Conservation (phyloP, 2,888 invertebrate species). For the Ophion costatus region DNA sequence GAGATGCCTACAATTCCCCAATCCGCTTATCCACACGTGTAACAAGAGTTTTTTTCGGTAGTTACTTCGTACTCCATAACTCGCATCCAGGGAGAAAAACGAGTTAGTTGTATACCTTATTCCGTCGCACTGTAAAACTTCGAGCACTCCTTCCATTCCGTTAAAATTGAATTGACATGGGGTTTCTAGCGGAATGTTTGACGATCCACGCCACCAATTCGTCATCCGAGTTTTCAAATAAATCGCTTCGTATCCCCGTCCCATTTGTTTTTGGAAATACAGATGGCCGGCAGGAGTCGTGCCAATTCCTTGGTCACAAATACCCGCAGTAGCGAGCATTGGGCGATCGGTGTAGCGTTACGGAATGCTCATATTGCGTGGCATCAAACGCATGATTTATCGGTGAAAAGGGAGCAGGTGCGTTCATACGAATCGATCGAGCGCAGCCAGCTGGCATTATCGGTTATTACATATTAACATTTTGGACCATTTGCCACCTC, state of each 20-base stretch:
- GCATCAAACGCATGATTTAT: background rate
- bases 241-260: background rate
- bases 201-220: conserved; percentile 16
- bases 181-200: background rate
- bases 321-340: background rate
- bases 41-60: conserved; percentile 24
- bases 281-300: background rate
- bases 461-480: background rate
- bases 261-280: background rate
- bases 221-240: conserved; percentile 12
- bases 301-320: conserved; percentile 7
- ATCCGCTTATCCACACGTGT: conserved; percentile 44
- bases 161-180: conserved; percentile 37
- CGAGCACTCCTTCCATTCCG: conserved; percentile 6
- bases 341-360: background rate
- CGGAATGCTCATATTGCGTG: background rate
- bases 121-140: conserved; percentile 34
- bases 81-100: conserved; percentile 28
- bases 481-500: background rate
- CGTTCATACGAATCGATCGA: background rate
- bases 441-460: background rate
- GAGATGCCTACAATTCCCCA: conserved; percentile 40
- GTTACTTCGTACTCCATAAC: conserved; percentile 40
- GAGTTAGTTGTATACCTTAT: background rate
- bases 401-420: background rate